These are phyloP conservation scores for Bilobella aurantiaca DNA, from an alignment of 1,140 invertebrate species.

Conservation along the genomic window DNA sequence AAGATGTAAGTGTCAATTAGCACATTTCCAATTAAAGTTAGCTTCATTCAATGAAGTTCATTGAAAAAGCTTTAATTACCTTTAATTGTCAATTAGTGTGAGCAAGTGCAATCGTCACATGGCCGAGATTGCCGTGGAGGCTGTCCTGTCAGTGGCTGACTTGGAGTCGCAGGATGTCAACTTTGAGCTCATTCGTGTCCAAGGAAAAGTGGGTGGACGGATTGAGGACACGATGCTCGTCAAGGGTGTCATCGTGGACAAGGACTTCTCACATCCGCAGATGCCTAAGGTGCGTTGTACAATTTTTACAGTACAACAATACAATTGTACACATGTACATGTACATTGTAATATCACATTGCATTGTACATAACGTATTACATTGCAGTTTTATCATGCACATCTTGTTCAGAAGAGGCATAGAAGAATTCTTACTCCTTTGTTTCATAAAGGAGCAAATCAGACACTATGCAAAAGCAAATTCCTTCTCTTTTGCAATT, in stretches of 20 bases:
- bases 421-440: constrained; percentile 30
- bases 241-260: constrained; percentile 94
- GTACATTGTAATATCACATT: too few relatives aligned
- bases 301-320: not conserved
- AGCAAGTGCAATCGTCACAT: constrained; percentile 88
- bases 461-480: constrained; percentile 34
- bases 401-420: constrained; percentile 15
- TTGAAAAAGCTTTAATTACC: too few relatives aligned
- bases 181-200: constrained; percentile 98
- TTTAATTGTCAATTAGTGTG: constrained; percentile 43
- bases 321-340: too few relatives aligned
- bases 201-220: constrained; percentile 93
- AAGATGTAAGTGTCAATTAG: constrained; percentile 66
- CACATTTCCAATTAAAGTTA: not conserved
- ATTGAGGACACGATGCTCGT: constrained; percentile 96
- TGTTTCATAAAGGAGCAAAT: constrained; percentile 26
- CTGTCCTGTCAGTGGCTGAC: constrained; percentile 87
- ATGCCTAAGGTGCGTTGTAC: constrained; percentile 76
- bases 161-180: constrained; percentile 90
- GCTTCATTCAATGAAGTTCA: too few relatives aligned
- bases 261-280: constrained; percentile 98
- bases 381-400: too few relatives aligned
- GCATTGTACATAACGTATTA: too few relatives aligned
- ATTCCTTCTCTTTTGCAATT: not conserved
- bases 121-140: constrained; percentile 97